A percentile compares a stretch with the other conserved stretches of the same genome.
phyloP scores from a whole-genome alignment of 2,113 vertebrate genomes.

The Aythya baeri region DNA sequence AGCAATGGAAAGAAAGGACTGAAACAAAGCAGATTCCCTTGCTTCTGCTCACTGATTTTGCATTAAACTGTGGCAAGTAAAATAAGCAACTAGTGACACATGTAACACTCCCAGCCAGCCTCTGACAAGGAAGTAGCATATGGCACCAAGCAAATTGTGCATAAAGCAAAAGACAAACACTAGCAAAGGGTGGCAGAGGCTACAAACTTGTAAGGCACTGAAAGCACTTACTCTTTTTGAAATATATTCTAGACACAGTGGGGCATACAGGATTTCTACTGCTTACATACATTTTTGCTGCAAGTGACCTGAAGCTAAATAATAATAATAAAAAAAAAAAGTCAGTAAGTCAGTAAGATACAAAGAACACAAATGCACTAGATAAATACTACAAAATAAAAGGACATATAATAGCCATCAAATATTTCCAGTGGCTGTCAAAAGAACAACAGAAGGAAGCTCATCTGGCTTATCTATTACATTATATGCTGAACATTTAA shows the following conservation, averaged over 20 bases:
- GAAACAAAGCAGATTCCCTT: neutral
- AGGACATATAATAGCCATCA: neutral
- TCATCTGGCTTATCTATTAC: neutral
- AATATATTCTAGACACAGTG: neutral
- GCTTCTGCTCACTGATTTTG: neutral
- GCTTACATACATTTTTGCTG: neutral
- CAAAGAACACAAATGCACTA: neutral
- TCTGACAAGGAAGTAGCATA: neutral
- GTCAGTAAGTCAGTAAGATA: neutral
- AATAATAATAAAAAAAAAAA: neutral
- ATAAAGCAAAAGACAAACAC: slow-evolving; percentile 16
- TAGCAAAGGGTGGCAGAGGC: neutral
- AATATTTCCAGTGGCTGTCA: neutral
- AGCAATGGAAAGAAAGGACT: neutral
- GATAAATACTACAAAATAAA: neutral
- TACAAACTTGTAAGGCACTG: neutral
- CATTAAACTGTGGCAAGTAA: neutral
- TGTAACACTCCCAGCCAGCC: neutral
- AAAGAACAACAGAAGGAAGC: neutral
- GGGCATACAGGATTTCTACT: neutral
- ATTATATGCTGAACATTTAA: neutral
- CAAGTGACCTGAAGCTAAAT: slow-evolving; percentile 7
- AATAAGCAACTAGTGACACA: neutral
- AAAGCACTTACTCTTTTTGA: neutral
- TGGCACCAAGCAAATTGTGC: neutral